Percentiles rank a stretch among this genome's conserved stretches.
Evolutionary conservation across 1,140 invertebrate species (phyloP).

Genomic region (Batillaria attramentaria): DNA sequence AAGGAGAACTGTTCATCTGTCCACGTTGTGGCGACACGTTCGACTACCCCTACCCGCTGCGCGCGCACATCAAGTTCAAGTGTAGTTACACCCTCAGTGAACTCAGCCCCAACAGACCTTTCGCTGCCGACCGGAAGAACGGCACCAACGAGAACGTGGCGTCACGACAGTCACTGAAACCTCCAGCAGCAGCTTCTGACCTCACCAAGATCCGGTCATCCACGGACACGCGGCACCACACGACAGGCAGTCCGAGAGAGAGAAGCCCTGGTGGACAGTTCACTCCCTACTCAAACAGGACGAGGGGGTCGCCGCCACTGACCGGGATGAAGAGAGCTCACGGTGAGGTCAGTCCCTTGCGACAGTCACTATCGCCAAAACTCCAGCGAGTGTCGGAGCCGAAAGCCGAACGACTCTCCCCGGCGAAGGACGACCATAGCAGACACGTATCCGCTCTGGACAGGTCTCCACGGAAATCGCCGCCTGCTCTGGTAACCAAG

Average conservation of each 20-base stretch:
- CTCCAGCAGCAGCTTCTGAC: neutral
- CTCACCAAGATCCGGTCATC: neutral
- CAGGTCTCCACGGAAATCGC: constrained; percentile 8
- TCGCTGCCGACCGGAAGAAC: neutral
- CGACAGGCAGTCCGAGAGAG: neutral
- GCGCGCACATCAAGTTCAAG: constrained; percentile 66
- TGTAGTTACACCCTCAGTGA: constrained; percentile 46
- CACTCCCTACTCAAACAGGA: too few species aligned
- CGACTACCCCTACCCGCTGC: constrained; percentile 60
- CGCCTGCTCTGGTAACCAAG: neutral
- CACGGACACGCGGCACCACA: neutral
- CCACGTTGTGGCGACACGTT: constrained; percentile 64
- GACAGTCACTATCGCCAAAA: constrained; percentile 9
- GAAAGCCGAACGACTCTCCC: constrained; percentile 13
- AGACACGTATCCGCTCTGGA: constrained; percentile 7
- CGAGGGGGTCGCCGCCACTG: neutral
- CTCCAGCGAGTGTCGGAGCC: constrained; percentile 8
- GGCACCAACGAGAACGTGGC: constrained; percentile 4
- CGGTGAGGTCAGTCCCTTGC: neutral
- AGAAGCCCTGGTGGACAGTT: too few species aligned
- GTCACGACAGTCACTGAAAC: neutral
- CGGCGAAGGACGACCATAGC: constrained; percentile 13
- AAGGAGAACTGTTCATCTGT: constrained; percentile 57
- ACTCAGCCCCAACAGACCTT: constrained; percentile 13
- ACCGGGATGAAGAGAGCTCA: neutral